These are phyloP conservation scores for Coryphaenoides rupestris DNA, from an alignment of 2,113 vertebrate species.

Conservation along the genomic window DNA sequence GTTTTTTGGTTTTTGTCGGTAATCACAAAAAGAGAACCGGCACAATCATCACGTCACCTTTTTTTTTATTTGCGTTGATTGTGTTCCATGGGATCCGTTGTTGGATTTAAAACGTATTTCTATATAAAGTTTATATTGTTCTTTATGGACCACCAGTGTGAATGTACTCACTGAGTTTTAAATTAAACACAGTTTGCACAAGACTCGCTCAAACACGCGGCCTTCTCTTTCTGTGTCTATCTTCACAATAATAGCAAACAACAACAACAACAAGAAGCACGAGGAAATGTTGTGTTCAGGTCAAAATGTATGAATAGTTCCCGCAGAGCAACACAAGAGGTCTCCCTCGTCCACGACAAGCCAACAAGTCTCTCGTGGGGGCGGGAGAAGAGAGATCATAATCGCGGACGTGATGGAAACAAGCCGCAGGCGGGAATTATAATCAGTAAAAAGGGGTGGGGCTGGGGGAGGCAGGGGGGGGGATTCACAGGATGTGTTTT, in stretches of 20 bases:
- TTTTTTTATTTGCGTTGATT: too few relatives aligned
- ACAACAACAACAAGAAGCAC: not conserved
- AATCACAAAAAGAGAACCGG: too few relatives aligned
- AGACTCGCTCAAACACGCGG: slow-evolving; percentile 23
- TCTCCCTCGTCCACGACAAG: slow-evolving; percentile 30
- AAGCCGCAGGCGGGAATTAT: not conserved
- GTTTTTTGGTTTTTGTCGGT: too few relatives aligned
- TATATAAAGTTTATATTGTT: slow-evolving; percentile 8
- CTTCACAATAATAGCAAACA: not conserved
- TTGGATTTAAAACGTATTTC: not conserved
- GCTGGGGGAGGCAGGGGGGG: too few relatives aligned
- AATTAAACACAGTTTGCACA: slow-evolving; percentile 47
- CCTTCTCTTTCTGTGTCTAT: not conserved
- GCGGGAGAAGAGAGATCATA: not conserved
- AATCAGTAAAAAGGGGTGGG: not conserved
- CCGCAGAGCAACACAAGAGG: slow-evolving; percentile 38
- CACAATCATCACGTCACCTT: too few relatives aligned
- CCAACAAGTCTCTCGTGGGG: not conserved
- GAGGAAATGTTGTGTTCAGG: not conserved
- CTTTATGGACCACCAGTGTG: slow-evolving; percentile 27
- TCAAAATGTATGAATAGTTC: too few relatives aligned
- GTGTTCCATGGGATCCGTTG: not conserved
- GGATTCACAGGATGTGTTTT: slow-evolving; percentile 3
- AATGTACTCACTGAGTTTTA: slow-evolving; percentile 26
- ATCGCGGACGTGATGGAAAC: not conserved